phyloP scores from a whole-genome alignment of 1,140 invertebrate genomes.

The Atopsyche davidsoni region DNA sequence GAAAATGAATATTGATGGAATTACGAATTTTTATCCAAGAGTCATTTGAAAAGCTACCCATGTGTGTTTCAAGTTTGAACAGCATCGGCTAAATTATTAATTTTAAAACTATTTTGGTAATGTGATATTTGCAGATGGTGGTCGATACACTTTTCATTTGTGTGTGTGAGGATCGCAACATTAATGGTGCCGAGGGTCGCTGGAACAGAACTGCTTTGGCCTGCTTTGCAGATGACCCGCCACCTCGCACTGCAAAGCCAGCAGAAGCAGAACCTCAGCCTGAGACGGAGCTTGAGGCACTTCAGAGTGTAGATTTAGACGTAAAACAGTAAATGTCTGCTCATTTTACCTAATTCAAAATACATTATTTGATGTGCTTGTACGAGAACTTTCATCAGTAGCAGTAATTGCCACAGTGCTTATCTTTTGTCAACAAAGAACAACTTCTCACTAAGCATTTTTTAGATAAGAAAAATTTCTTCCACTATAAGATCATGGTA shows the following conservation, averaged over 20 bases:
- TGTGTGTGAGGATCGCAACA: constrained; percentile 79
- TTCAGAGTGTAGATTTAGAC: constrained; percentile 12
- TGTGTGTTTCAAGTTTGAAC: neutral
- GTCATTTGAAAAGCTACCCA: too few relatives aligned
- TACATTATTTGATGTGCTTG: too few relatives aligned
- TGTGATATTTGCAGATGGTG: constrained; percentile 77
- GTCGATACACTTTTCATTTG: constrained; percentile 93
- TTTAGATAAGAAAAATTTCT: too few relatives aligned
- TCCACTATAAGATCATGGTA: too few relatives aligned
- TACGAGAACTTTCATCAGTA: too few relatives aligned
- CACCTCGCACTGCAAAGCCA: constrained; percentile 7
- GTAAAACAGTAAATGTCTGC: constrained; percentile 4
- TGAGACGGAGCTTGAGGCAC: constrained; percentile 17
- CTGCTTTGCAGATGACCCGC: constrained; percentile 47
- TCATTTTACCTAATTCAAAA: neutral
- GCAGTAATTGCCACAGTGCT: too few relatives aligned
- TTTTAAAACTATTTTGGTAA: constrained; percentile 11
- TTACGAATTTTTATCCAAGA: too few relatives aligned
- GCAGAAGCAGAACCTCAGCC: constrained; percentile 15
- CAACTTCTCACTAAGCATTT: too few relatives aligned
- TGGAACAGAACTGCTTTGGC: constrained; percentile 60
- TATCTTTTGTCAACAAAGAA: too few relatives aligned
- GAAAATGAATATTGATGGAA: too few relatives aligned
- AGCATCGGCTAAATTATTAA: neutral
- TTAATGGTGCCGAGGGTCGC: constrained; percentile 56